Base-by-base conservation (phyloP, 2,888 invertebrate species). In the Cremastinae sp. region DNA sequence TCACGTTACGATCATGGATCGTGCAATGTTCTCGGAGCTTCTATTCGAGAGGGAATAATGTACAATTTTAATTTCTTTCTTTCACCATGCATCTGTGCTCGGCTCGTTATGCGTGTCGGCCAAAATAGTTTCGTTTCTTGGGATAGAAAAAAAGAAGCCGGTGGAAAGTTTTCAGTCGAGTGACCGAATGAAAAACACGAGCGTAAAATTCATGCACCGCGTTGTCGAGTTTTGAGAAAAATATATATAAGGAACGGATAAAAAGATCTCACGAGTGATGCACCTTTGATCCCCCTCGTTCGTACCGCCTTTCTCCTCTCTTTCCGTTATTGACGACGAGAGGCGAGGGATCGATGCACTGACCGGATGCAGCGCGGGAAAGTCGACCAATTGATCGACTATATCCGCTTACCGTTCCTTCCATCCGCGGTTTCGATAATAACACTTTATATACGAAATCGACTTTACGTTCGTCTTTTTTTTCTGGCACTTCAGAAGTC, bases 101-200 rank as follows among this genome's bases (percentile, higher is more conserved):
- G 53, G 75, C 71, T 74, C 69, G 75, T 75, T 73, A 73, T 59
- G 58, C 61, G 69, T 28, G 45, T 58, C 70, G 59, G 73, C 66
- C 22, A 70, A 68, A 74, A 74, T 75, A 62, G 64, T 55, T 59
- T 68, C 61, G 41, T 41, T 56, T 66, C n/a, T n/a, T n/a, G n/a
- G 55, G 47, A 51, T 64, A 49, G 51, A 45, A 47, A 47, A 62
- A 39, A 74, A 43, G 45, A 39, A 18, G 47, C 70, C 45, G 71
- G 65, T 66, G 65, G 61, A 75, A 75, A 75, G 65, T 78, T 75
- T 74, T 78, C 75, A 75, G 69, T 78, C 68, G 78, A 78, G 78
- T 74, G 75, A 73, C 65, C 72, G 53, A 28, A 55, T 53, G 59
- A 59, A 65, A 28, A 47, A 51, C 53, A 51, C 51, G 41, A 53